These are phyloP conservation scores for Artibeus lituratus DNA, from an alignment of 2,797 vertebrate species.

Conservation along the genomic window DNA sequence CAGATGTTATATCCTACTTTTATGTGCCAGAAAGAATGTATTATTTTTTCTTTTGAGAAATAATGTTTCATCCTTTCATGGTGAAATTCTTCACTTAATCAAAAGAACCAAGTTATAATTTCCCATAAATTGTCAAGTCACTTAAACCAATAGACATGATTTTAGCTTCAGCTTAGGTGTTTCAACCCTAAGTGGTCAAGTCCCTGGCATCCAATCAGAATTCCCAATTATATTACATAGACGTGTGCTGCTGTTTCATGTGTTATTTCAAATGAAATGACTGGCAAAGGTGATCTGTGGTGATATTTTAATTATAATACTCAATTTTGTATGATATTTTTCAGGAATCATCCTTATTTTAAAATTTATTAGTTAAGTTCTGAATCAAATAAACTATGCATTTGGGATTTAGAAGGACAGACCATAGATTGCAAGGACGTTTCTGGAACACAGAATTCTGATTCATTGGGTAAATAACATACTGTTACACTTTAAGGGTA, in stretches of 20 bases:
- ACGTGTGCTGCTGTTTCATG: constrained; percentile 3
- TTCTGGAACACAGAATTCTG: background rate
- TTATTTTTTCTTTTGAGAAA: constrained; percentile 57
- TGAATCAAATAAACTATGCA: constrained; percentile 12
- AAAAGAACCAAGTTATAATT: constrained; percentile 55
- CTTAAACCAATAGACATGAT: background rate
- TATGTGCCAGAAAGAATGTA: constrained; percentile 54
- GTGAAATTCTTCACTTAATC: constrained; percentile 51
- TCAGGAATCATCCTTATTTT: background rate
- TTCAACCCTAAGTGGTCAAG: background rate
- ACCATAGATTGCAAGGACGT: background rate
- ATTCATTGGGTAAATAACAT: constrained; percentile 12
- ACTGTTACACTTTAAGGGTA: background rate
- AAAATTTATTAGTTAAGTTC: constrained; percentile 35
- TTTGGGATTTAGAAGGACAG: background rate
- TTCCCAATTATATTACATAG: constrained; percentile 36
- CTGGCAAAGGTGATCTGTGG: background rate
- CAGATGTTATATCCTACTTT: constrained; percentile 43
- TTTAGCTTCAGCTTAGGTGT: constrained; percentile 27
- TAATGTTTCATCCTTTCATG: constrained; percentile 37
- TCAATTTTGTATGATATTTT: constrained; percentile 37
- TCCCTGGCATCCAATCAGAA: background rate
- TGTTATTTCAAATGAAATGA: constrained; percentile 38
- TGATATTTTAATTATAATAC: constrained; percentile 10
- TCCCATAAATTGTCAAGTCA: constrained; percentile 20